These are phyloP conservation scores for Koerneria pararmatus DNA, from an alignment of 2,888 invertebrate species.

Conservation along the genomic window DNA sequence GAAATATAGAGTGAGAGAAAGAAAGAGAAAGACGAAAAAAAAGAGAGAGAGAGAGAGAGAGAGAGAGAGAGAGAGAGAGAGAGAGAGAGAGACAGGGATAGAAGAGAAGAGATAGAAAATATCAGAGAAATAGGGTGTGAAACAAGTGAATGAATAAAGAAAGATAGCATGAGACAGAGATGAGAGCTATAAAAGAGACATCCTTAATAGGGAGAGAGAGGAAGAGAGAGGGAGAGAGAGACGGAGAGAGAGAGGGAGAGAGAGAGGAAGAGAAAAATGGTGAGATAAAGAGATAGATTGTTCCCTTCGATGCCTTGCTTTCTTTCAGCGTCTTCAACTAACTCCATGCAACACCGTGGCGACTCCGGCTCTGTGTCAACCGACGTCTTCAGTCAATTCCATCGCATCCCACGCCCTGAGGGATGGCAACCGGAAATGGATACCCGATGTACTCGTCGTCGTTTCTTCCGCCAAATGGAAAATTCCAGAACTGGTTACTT, in stretches of 20 bases:
- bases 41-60: neutral
- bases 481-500: constrained; percentile 41
- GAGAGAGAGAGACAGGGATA: neutral
- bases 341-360: constrained; percentile 5
- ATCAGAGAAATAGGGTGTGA: too few species aligned
- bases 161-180: too few species aligned
- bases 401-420: constrained; percentile 10
- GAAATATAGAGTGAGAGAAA: neutral
- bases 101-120: neutral
- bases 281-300: too few species aligned
- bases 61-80: too few species aligned
- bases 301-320: too few species aligned
- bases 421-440: constrained; percentile 39
- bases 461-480: constrained; percentile 42
- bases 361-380: constrained; percentile 5
- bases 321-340: constrained; percentile 17
- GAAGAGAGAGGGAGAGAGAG: too few species aligned
- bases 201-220: too few species aligned
- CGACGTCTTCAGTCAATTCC: constrained; percentile 20
- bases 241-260: too few species aligned
- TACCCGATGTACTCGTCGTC: constrained; percentile 49
- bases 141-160: too few species aligned
- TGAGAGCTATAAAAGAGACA: too few species aligned
- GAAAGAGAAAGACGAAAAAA: neutral
- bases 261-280: too few species aligned